Conservation (phyloP, 2,113 vertebrate genomes). For the Antechinus stuartii region DNA sequence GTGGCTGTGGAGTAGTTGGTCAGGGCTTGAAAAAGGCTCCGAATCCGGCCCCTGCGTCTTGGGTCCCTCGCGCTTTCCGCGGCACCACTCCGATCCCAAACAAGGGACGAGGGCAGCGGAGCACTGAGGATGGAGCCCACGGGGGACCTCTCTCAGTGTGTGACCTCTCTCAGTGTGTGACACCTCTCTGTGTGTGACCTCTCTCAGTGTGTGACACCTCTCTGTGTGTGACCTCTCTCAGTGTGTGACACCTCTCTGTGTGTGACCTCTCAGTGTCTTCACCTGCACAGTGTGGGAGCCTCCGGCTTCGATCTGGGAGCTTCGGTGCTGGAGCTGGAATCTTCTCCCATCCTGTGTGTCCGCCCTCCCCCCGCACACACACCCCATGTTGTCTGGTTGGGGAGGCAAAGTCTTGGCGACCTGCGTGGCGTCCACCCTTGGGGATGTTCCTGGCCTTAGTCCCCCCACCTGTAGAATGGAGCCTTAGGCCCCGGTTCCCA, state of each 20-base stretch:
- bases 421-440: not conserved
- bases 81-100: not conserved
- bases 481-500: not conserved
- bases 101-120: not conserved
- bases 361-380: too few relatives aligned
- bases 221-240: not conserved
- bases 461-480: constrained; percentile 2
- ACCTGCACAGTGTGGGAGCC: not conserved
- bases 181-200: too few relatives aligned
- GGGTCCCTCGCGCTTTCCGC: not conserved
- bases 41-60: not conserved
- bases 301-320: not conserved
- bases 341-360: too few relatives aligned
- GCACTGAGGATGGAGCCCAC: not conserved
- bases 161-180: not conserved
- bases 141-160: not conserved
- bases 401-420: not conserved
- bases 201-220: not conserved
- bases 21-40: not conserved
- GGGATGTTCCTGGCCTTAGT: not conserved
- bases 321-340: not conserved
- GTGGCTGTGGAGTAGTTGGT: not conserved
- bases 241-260: not conserved
- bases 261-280: not conserved
- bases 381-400: not conserved